A percentile compares a stretch with the other conserved stretches of the same genome.
These are phyloP conservation scores for Nylanderia fulva DNA, from an alignment of 1,140 invertebrate species.

Conservation along the genomic window DNA sequence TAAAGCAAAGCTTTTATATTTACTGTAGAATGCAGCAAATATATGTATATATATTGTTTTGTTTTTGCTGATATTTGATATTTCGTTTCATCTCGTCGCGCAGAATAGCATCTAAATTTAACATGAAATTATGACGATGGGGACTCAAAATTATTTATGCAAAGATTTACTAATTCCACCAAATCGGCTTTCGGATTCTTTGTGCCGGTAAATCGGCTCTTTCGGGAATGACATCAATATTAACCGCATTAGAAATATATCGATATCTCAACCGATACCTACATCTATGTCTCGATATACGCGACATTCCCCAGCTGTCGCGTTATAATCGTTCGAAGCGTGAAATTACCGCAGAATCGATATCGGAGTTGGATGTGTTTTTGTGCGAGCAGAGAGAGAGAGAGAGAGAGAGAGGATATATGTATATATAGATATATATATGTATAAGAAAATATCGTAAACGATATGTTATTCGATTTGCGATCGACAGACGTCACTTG, in stretches of 20 bases:
- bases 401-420: too few species aligned
- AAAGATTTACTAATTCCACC: conserved; percentile 20
- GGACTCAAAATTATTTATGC: background rate
- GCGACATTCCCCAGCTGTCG: conserved; percentile 72
- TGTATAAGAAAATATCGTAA: conserved; percentile 65
- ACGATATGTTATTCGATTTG: background rate
- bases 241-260: conserved; percentile 64
- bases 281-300: conserved; percentile 62
- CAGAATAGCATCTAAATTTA: background rate
- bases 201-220: conserved; percentile 9
- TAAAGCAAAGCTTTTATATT: background rate
- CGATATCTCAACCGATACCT: conserved; percentile 41
- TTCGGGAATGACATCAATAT: conserved; percentile 47
- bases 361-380: conserved; percentile 66
- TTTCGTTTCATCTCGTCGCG: background rate
- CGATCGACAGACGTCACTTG: background rate
- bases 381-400: conserved; percentile 46
- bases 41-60: too few species aligned
- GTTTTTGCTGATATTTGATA: background rate
- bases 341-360: conserved; percentile 74
- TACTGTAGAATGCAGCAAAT: background rate
- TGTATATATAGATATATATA: too few species aligned
- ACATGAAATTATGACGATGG: background rate
- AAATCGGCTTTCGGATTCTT: conserved; percentile 44
- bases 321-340: conserved; percentile 72